These are phyloP conservation scores for Latrodectus elegans DNA, from an alignment of 2,888 invertebrate species.

Conservation along the genomic window DNA sequence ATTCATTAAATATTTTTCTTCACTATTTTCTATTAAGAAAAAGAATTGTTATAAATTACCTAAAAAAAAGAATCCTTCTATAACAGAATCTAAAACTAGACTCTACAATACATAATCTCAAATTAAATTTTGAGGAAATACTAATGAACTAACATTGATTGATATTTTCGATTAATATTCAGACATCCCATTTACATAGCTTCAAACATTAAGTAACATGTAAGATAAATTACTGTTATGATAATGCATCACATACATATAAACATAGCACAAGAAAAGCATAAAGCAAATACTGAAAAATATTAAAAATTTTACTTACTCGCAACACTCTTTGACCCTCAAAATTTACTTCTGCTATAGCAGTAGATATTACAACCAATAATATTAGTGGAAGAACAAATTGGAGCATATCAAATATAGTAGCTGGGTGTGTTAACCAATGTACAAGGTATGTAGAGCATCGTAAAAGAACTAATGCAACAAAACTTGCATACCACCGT, in stretches of 20 bases:
- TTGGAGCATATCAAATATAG: slow-evolving; percentile 74
- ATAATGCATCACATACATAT: not conserved
- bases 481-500: slow-evolving; percentile 75
- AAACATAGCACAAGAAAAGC: not conserved
- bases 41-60: too few species aligned
- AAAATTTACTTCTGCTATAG: slow-evolving; percentile 76
- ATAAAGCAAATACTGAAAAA: not conserved
- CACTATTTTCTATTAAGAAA: too few species aligned
- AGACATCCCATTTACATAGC: not conserved
- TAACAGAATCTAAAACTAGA: too few species aligned
- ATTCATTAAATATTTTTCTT: too few species aligned
- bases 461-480: slow-evolving; percentile 75
- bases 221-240: not conserved
- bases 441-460: slow-evolving; percentile 74
- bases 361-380: slow-evolving; percentile 75
- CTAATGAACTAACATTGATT: too few species aligned
- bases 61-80: too few species aligned
- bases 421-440: slow-evolving; percentile 75
- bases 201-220: slow-evolving; percentile 18
- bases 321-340: slow-evolving; percentile 75
- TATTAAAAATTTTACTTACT: slow-evolving; percentile 72
- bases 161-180: not conserved
- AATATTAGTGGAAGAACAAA: slow-evolving; percentile 75
- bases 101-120: too few species aligned
- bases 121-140: too few species aligned